phyloP scores from a whole-genome alignment of 2,888 invertebrate genomes.

The Stenotaenia linearis region DNA sequence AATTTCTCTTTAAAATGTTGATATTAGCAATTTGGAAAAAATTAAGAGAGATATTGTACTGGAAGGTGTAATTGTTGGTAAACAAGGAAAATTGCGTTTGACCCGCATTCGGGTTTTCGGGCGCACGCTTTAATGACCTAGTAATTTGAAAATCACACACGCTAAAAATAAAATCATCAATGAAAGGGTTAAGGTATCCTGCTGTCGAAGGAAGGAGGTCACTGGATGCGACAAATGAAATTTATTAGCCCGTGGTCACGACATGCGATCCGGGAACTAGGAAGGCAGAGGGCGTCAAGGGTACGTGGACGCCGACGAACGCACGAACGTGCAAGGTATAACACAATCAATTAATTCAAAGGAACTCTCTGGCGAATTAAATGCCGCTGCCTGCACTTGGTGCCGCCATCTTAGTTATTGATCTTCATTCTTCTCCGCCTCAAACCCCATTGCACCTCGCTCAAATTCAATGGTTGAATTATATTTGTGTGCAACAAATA shows the following conservation, averaged over 20 bases:
- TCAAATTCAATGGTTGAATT: background rate
- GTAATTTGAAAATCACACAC: background rate
- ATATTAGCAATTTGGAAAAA: no score
- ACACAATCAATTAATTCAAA: constrained; percentile 26
- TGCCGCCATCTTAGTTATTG: constrained; percentile 15
- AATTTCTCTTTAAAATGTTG: no score
- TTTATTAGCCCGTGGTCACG: constrained; percentile 23
- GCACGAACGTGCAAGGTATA: constrained; percentile 19
- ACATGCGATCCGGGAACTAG: constrained; percentile 13
- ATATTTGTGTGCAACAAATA: constrained; percentile 19
- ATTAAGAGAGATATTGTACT: no score
- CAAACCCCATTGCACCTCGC: constrained; percentile 12
- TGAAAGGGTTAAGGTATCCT: background rate
- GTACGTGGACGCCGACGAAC: background rate
- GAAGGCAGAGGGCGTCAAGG: constrained; percentile 3
- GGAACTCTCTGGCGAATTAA: constrained; percentile 17
- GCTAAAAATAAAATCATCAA: background rate
- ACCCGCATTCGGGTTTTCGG: no score
- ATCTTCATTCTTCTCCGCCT: constrained; percentile 14
- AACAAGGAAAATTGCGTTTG: no score
- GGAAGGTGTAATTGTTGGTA: no score
- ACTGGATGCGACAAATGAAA: constrained; percentile 14
- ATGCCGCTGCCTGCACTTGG: constrained; percentile 6
- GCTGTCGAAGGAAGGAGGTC: background rate
- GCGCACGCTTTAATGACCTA: background rate